Evolutionary conservation across 2,888 invertebrate species (phyloP).

Genomic region (Pyrgus malvae): DNA sequence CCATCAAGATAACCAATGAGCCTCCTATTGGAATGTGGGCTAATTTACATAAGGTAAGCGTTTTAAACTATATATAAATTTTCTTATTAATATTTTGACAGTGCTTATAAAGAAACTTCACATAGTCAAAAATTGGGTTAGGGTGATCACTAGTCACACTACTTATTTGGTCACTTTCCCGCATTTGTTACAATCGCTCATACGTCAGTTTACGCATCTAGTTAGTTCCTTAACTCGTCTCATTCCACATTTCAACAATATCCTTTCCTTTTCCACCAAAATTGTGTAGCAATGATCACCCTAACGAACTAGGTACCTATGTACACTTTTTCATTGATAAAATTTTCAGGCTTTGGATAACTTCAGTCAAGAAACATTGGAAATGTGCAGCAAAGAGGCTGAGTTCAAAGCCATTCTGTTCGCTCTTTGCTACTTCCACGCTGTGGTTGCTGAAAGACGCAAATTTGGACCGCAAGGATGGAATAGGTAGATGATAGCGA

Average conservation of each 20-base stretch:
- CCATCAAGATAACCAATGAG: constrained; percentile 97
- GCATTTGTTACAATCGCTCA: too few species aligned
- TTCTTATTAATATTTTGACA: not conserved
- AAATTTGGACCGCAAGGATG: constrained; percentile 98
- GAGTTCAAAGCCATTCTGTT: constrained; percentile 96
- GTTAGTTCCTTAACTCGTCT: too few species aligned
- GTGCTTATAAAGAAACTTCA: too few species aligned
- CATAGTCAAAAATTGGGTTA: too few species aligned
- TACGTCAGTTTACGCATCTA: too few species aligned
- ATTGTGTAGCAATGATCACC: too few species aligned
- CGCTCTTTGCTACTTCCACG: constrained; percentile 96
- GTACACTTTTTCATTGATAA: too few species aligned
- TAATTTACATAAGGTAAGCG: constrained; percentile 90
- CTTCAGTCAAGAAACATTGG: constrained; percentile 95
- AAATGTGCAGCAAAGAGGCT: constrained; percentile 95
- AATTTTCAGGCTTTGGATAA: constrained; percentile 88
- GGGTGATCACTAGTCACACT: too few species aligned
- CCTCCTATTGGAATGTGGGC: constrained; percentile 97
- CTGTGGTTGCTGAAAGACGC: constrained; percentile 94
- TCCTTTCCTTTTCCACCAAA: too few species aligned
- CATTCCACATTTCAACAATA: too few species aligned
- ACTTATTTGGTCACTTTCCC: too few species aligned
- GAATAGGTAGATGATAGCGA: constrained; percentile 87
- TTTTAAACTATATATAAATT: not conserved
- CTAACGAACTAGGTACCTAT: too few species aligned